phyloP scores from a whole-genome alignment of 2,113 vertebrate species.

The Lutjanus erythropterus region DNA sequence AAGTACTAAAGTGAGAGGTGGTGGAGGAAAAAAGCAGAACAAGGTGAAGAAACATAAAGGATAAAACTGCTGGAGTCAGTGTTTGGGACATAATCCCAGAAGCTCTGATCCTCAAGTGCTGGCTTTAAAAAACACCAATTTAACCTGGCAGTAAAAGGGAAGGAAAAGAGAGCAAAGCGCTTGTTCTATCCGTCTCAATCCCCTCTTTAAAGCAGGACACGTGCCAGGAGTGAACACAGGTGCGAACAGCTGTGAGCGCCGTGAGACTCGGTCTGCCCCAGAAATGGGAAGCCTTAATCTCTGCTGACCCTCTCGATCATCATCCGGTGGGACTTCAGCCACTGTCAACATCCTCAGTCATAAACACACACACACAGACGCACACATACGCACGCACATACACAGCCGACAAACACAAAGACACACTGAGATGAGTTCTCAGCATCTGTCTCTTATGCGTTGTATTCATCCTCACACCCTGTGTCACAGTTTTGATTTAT shows the following conservation, averaged over 20 bases:
- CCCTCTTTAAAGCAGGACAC: constrained; percentile 68
- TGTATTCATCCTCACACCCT: constrained; percentile 2
- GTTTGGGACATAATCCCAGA: constrained; percentile 62
- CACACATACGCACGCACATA: background rate
- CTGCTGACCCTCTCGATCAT: constrained; percentile 43
- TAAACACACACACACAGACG: constrained; percentile 13
- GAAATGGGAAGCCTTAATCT: constrained; percentile 60
- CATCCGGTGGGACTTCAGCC: constrained; percentile 37
- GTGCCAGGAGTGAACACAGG: constrained; percentile 40
- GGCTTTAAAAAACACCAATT: constrained; percentile 62
- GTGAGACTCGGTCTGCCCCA: constrained; percentile 41
- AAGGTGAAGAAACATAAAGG: constrained; percentile 19
- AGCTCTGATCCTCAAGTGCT: constrained; percentile 46
- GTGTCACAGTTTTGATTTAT: constrained; percentile 33
- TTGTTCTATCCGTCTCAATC: constrained; percentile 40
- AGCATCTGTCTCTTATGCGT: background rate
- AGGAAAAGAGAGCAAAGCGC: constrained; percentile 43
- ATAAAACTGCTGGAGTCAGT: constrained; percentile 47
- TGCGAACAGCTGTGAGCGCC: constrained; percentile 43
- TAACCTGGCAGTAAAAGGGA: constrained; percentile 50
- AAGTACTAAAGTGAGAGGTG: constrained; percentile 23
- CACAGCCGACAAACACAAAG: too few species aligned
- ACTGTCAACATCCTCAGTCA: constrained; percentile 39
- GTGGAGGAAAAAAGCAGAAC: constrained; percentile 8
- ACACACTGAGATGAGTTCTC: background rate